These are phyloP conservation scores for Conus ventricosus DNA, from an alignment of 1,140 invertebrate species.

Conservation along the genomic window DNA sequence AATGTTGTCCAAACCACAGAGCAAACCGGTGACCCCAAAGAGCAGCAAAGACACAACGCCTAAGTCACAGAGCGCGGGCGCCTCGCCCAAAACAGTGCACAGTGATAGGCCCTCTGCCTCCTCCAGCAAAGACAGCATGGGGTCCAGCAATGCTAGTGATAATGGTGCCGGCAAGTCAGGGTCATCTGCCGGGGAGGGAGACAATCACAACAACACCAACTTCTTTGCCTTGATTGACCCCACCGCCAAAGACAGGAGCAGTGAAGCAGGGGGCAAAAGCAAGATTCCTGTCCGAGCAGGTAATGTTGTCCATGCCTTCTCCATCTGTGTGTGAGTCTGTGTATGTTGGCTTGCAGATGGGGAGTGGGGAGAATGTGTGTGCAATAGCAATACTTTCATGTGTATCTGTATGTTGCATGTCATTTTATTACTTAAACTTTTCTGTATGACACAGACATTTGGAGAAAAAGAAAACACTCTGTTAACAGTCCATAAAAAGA, in stretches of 20 bases:
- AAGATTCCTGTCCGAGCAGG: conserved; percentile 51
- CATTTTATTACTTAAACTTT: no score
- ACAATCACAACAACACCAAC: conserved; percentile 26
- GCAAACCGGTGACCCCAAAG: conserved; percentile 20
- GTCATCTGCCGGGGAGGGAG: not conserved
- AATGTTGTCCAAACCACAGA: not conserved
- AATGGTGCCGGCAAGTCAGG: not conserved
- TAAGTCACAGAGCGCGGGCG: conserved; percentile 1
- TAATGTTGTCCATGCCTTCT: not conserved
- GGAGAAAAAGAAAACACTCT: no score
- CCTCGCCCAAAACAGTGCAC: not conserved
- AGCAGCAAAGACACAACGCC: conserved; percentile 18
- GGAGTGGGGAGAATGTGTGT: no score
- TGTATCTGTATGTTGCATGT: no score
- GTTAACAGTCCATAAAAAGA: no score
- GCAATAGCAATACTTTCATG: no score
- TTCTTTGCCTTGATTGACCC: conserved; percentile 59
- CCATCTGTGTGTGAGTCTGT: not conserved
- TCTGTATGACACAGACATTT: no score
- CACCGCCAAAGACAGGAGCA: conserved; percentile 41
- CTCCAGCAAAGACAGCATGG: conserved; percentile 1
- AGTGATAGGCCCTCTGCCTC: not conserved
- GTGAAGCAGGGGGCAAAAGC: conserved; percentile 38
- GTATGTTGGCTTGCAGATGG: not conserved
- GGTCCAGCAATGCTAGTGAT: not conserved